Evolutionary conservation across 2,113 vertebrate genomes (phyloP).

Genomic region (Cebus imitator): DNA sequence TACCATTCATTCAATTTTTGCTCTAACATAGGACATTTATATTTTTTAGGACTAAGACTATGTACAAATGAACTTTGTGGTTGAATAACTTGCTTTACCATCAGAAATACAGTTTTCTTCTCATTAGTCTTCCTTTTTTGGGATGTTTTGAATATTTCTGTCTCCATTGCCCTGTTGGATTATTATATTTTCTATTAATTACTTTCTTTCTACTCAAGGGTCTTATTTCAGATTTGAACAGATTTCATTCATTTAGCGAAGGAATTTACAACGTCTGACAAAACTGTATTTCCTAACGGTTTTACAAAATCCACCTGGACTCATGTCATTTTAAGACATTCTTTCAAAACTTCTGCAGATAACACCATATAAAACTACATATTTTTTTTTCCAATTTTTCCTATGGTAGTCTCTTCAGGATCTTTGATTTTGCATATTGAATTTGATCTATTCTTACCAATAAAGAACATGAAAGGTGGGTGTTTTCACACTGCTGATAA

Average conservation of each 20-base stretch:
- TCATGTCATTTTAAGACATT: neutral
- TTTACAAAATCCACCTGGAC: neutral
- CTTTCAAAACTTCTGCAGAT: neutral
- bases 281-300: neutral
- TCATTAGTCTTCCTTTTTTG: neutral
- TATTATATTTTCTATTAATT: neutral
- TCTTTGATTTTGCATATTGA: neutral
- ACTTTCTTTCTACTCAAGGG: neutral
- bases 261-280: neutral
- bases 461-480: neutral
- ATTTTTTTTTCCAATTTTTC: neutral
- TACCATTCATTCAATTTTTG: neutral
- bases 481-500: neutral
- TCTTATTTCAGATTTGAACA: neutral
- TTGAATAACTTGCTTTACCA: neutral
- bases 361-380: neutral
- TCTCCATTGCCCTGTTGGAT: neutral
- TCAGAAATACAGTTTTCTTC: neutral
- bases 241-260: conserved; percentile 15
- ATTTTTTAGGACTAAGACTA: neutral
- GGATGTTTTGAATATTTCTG: neutral
- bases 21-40: neutral
- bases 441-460: neutral
- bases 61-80: neutral
- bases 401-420: neutral